A percentile compares a stretch with the other conserved stretches of the same genome.
Evolutionary conservation across 2,113 vertebrate genomes (phyloP).

Genomic region (Caloenas nicobarica): DNA sequence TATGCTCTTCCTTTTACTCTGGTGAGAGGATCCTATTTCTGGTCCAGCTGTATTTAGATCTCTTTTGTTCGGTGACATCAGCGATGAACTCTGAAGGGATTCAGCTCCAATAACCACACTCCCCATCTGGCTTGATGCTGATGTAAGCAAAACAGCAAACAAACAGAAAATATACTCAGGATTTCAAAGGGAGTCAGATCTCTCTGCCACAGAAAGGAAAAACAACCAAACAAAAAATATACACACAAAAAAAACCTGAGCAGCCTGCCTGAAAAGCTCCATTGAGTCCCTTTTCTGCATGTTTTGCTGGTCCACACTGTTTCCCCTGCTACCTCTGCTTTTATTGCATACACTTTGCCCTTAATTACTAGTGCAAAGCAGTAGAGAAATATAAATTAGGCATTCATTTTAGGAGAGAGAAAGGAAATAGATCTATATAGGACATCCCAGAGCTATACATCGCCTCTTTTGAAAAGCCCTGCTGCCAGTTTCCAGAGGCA

Average conservation of each 20-base stretch:
- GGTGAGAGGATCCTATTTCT: not conserved
- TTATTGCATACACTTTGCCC: not conserved
- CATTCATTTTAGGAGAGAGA: not conserved
- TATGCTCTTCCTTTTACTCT: not conserved
- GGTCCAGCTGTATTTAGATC: not conserved
- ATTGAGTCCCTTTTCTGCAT: not conserved
- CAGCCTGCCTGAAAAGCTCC: not conserved
- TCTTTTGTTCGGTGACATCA: not conserved
- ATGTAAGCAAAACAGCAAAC: not conserved
- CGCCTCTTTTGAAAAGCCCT: not conserved
- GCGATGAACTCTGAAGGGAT: not conserved
- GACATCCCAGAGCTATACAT: accelerated
- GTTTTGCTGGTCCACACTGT: not conserved
- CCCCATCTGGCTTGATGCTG: not conserved
- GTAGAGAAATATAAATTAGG: not conserved
- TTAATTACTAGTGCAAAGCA: not conserved
- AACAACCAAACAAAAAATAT: too few relatives aligned
- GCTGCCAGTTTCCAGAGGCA: not conserved
- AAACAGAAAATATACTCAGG: not conserved
- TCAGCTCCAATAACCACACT: not conserved
- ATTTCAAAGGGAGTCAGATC: not conserved
- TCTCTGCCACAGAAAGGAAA: not conserved
- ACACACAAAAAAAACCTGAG: not conserved
- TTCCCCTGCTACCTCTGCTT: not conserved
- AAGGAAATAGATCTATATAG: not conserved